Percentiles rank a stretch among this genome's conserved stretches.
Evolutionary conservation across 2,797 vertebrate species (phyloP).

Genomic region (Sciurus vulgaris): DNA sequence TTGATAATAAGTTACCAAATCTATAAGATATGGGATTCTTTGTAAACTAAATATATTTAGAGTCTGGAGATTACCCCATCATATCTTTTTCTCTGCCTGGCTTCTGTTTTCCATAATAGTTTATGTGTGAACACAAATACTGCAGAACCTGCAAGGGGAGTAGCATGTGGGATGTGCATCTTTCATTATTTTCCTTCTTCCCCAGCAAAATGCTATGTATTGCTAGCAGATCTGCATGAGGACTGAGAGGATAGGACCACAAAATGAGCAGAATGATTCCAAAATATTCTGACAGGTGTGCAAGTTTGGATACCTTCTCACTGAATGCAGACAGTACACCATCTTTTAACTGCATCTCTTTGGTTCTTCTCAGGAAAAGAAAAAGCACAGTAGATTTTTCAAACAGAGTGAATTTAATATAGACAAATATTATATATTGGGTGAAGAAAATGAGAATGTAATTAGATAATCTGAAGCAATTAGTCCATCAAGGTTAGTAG

Average conservation of each 20-base stretch:
- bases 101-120: background rate
- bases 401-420: background rate
- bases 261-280: background rate
- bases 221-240: background rate
- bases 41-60: background rate
- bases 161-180: accelerated
- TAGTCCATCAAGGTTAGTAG: background rate
- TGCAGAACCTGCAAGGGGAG: accelerated
- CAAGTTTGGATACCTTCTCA: background rate
- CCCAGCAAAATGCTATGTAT: background rate
- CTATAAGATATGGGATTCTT: background rate
- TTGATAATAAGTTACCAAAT: background rate
- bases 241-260: accelerated
- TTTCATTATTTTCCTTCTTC: background rate
- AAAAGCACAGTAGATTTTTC: background rate
- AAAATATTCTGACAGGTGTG: background rate
- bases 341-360: background rate
- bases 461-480: background rate
- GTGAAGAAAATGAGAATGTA: background rate
- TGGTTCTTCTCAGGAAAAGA: background rate
- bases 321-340: background rate
- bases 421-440: background rate
- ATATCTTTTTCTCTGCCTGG: background rate
- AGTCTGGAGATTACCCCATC: background rate
- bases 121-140: background rate